Evolutionary conservation across 1,140 invertebrate genomes (phyloP).

Genomic region (Hormaphis cornu): DNA sequence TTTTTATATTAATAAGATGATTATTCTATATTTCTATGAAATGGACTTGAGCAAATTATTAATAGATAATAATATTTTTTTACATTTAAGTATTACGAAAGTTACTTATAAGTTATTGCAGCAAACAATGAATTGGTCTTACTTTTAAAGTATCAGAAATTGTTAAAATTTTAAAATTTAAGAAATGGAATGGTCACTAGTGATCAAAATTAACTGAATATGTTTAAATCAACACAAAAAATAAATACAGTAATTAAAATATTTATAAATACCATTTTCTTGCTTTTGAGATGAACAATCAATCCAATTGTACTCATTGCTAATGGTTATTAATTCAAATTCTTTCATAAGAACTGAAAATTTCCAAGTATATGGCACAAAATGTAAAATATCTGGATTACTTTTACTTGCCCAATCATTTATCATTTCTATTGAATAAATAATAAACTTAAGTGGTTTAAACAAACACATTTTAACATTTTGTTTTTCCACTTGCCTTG

Average conservation of each 20-base stretch:
- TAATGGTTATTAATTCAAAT: constrained; percentile 87
- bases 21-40: constrained; percentile 25
- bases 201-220: background rate
- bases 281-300: constrained; percentile 91
- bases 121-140: no score
- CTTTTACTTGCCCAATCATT: constrained; percentile 92
- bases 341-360: constrained; percentile 85
- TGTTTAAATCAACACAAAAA: background rate
- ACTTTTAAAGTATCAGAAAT: constrained; percentile 4
- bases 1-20: no score
- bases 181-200: background rate
- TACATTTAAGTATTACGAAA: no score
- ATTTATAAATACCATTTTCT: constrained; percentile 61
- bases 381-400: constrained; percentile 81
- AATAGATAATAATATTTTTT: background rate
- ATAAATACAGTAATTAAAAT: background rate
- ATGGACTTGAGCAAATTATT: no score
- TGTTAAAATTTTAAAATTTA: constrained; percentile 20
- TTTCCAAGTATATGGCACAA: constrained; percentile 95
- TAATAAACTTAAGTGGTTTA: background rate
- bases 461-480: background rate
- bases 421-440: constrained; percentile 60
- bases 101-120: no score
- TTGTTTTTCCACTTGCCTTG: constrained; percentile 50
- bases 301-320: constrained; percentile 98